Percentiles rank a stretch among this genome's conserved stretches.
Evolutionary conservation across 2,888 invertebrate genomes (phyloP).

Genomic region (Macropis europaea): DNA sequence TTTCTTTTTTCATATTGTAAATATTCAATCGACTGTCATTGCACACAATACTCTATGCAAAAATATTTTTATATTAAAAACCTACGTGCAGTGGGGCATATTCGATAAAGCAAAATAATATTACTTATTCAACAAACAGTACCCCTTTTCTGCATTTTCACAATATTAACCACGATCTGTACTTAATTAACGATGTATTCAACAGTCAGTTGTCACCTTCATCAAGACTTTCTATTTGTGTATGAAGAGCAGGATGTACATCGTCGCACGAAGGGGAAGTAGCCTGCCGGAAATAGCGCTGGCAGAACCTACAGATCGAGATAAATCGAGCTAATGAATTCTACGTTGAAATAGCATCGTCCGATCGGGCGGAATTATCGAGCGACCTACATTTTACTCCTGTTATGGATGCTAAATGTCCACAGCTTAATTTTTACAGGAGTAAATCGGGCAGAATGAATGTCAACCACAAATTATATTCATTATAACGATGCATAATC

Average conservation of each 20-base stretch:
- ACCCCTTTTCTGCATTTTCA: no score
- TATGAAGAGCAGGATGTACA: conserved; percentile 32
- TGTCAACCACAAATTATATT: background rate
- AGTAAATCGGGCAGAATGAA: background rate
- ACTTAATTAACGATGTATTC: background rate
- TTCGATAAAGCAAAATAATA: no score
- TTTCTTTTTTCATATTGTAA: no score
- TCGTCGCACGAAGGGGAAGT: conserved; percentile 48
- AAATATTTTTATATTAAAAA: no score
- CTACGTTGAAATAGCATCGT: conserved; percentile 68
- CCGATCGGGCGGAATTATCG: conserved; percentile 70
- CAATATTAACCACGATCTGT: no score
- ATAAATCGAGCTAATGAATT: conserved; percentile 74
- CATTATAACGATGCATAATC: no score
- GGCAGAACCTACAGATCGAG: conserved; percentile 57
- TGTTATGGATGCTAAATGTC: conserved; percentile 37
- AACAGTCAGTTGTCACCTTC: conserved; percentile 1
- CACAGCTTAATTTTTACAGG: background rate
- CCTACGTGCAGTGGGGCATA: no score
- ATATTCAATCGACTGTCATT: no score
- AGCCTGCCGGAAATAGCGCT: conserved; percentile 52
- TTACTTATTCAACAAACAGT: no score
- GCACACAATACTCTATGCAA: no score
- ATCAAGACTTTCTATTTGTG: conserved; percentile 20
- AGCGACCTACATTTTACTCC: conserved; percentile 70